A percentile compares a stretch with the other conserved stretches of the same genome.
phyloP scores from a whole-genome alignment of 2,113 vertebrate species.

The Sander lucioperca region DNA sequence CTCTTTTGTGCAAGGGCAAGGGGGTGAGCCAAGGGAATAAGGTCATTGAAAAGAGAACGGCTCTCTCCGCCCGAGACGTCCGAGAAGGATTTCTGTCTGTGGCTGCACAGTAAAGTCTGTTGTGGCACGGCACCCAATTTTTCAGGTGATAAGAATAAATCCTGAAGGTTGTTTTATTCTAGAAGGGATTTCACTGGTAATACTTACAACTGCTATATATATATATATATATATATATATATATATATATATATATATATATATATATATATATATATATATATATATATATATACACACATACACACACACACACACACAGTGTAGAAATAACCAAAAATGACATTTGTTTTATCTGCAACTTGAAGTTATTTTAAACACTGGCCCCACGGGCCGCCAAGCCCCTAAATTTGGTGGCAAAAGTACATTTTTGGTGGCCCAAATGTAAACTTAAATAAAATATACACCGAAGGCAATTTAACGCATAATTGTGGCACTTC shows the following conservation, averaged over 20 bases:
- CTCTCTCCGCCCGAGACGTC: not conserved
- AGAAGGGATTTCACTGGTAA: not conserved
- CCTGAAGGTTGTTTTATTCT: not conserved
- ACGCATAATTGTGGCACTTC: too few species aligned
- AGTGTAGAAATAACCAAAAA: not conserved
- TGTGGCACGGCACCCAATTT: not conserved
- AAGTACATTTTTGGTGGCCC: too few species aligned
- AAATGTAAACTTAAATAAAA: too few species aligned
- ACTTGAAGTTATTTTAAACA: not conserved
- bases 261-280: too few species aligned
- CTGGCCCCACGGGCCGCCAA: too few species aligned
- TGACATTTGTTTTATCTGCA: not conserved
- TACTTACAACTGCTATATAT: not conserved
- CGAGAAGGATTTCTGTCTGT: constrained; percentile 2
- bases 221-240: too few species aligned
- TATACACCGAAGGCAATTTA: too few species aligned
- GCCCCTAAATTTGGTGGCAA: too few species aligned
- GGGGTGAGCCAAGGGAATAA: constrained; percentile 33
- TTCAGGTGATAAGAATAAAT: constrained; percentile 2
- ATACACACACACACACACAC: too few species aligned
- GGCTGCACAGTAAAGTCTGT: not conserved
- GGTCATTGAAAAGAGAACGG: constrained; percentile 27
- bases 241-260: too few species aligned
- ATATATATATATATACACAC: too few species aligned
- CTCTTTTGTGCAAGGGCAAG: constrained; percentile 34